Evolutionary conservation across 1,140 invertebrate genomes (phyloP).

Genomic region (Sycobia sp.): DNA sequence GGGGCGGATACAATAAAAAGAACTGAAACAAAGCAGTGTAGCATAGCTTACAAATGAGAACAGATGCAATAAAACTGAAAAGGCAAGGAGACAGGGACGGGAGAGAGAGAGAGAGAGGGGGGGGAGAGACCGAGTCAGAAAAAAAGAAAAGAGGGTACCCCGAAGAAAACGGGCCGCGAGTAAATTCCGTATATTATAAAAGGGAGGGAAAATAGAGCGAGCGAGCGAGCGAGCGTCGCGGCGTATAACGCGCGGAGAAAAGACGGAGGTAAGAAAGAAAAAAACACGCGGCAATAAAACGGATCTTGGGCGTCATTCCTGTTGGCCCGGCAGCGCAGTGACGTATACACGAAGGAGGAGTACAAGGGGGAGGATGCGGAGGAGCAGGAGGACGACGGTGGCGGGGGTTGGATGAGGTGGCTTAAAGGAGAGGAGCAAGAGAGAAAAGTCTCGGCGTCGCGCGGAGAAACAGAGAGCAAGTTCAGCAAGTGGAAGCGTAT

Average conservation of each 20-base stretch:
- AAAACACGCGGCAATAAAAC: slow-evolving; percentile 26
- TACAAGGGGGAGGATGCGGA: too few relatives aligned
- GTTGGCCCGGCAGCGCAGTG: background rate
- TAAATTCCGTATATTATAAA: slow-evolving; percentile 8
- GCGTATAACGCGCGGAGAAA: background rate
- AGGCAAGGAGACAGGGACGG: background rate
- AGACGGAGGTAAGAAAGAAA: slow-evolving; percentile 19
- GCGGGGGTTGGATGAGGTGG: too few relatives aligned
- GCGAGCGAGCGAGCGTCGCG: background rate
- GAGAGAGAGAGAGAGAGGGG: slow-evolving; percentile 2
- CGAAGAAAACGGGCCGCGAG: slow-evolving; percentile 8
- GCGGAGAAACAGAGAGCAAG: too few relatives aligned
- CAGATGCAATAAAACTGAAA: slow-evolving; percentile 24
- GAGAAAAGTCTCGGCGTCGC: too few relatives aligned
- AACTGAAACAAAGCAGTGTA: slow-evolving; percentile 23
- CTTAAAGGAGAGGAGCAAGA: too few relatives aligned
- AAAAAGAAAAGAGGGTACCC: too few relatives aligned
- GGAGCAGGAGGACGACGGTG: too few relatives aligned
- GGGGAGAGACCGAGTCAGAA: background rate
- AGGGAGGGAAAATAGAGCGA: slow-evolving; percentile 20
- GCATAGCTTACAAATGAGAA: slow-evolving; percentile 28
- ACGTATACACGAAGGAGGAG: background rate
- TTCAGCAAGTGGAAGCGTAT: too few relatives aligned
- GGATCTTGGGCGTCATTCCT: slow-evolving; percentile 11
- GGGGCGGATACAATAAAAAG: slow-evolving; percentile 11